phyloP scores from a whole-genome alignment of 2,888 invertebrate genomes.

The Syrphus vitripennis region DNA sequence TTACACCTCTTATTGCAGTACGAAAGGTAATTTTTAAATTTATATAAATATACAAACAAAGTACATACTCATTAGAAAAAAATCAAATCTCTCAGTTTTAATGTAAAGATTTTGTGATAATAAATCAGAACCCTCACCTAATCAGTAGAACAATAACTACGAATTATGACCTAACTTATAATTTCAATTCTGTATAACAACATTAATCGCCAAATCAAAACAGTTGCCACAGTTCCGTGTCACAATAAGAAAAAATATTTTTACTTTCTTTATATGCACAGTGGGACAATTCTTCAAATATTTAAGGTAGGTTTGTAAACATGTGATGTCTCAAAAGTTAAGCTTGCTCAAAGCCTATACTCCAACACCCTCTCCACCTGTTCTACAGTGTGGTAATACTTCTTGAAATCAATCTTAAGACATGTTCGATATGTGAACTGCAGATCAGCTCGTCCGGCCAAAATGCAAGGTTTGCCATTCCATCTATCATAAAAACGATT shows the following conservation, averaged over 20 bases:
- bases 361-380: background rate
- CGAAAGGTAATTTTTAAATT: no score
- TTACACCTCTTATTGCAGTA: no score
- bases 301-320: background rate
- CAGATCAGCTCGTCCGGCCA: no score
- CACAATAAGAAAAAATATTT: background rate
- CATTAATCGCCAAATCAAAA: slow-evolving; percentile 4
- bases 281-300: background rate
- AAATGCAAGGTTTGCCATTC: no score
- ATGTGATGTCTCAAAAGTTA: no score
- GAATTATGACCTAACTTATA: slow-evolving; percentile 38
- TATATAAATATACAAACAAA: no score
- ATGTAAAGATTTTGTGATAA: background rate
- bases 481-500: no score
- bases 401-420: no score
- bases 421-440: no score
- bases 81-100: background rate
- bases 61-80: no score
- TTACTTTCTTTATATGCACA: background rate
- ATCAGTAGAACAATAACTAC: background rate
- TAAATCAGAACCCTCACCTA: background rate
- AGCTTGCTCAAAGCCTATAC: no score
- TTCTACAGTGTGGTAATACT: no score
- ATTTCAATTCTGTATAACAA: slow-evolving; percentile 18
- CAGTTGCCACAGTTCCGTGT: slow-evolving; percentile 29